Base-by-base conservation (phyloP, 53 echinoderm and acorn worm genomes). In the Holothuria scabra region DNA sequence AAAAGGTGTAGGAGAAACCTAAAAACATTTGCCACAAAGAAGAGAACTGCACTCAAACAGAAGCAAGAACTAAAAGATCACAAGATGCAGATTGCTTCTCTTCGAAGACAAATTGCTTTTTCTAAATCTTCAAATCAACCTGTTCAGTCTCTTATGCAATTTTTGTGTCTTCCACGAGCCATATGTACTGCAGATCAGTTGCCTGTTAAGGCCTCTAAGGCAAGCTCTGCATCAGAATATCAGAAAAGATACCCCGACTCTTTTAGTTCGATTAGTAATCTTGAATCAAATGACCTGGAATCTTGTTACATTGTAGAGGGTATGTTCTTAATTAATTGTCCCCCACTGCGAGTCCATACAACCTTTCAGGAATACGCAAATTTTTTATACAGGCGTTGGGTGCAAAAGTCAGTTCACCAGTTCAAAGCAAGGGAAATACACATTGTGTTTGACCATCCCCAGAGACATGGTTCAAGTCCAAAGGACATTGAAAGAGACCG, bases 401-500 rank as follows among this genome's bases (percentile, higher is more conserved):
- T 67, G 20, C n/a, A 65, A 30, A 26, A 65, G 22, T 25, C 65
- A 13, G 30, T 65, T 2, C n/a, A 65, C 28, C 25, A 65, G 28
- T 65, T 65, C 28, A 65, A 60, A 49, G 89, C 83, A 18, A 49
- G 32, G 14, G 85, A 85, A 46, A 57, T 84, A 4, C 85, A 85
- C 46, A 60, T 80, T 33, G 81, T 89, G 16, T 89, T 85, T 30
- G 85, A 89, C 59, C 89, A 85, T 80, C 80, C 89, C 2, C 63
- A 80, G 33, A 56, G 85, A 12, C 74, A 89, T 57, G 37, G 80
- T 0, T 31, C 57, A 5, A 84, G 83, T 32, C 83, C 84, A 18
- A 88, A 88, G 66, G 70, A 74, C 34, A 28, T 84, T 12, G 84
- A 88, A 29, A 35, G 65, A 76, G 22, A 22, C 29, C 26, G 88